Conservation (phyloP, 2,888 invertebrate genomes). For the Calameuta filiformis region DNA sequence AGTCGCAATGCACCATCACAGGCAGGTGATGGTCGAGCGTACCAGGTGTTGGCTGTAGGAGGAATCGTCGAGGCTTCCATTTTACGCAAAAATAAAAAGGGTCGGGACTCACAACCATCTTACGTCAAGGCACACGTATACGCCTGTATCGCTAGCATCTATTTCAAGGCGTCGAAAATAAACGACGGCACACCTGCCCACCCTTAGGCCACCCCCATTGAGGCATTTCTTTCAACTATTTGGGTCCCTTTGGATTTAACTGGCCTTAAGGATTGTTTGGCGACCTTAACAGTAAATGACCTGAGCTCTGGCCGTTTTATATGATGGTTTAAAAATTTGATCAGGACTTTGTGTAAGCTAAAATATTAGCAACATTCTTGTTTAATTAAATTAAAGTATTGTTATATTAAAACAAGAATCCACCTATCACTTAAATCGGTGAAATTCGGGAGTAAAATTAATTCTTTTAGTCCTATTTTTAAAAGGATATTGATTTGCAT, state of each 20-base stretch:
- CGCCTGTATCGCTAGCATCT: slow-evolving; percentile 21
- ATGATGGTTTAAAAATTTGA: background rate
- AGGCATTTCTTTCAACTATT: slow-evolving; percentile 14
- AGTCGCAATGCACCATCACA: background rate
- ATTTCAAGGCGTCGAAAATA: background rate
- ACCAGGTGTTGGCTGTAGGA: slow-evolving; percentile 34
- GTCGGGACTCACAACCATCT: slow-evolving; percentile 13
- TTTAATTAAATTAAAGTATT: background rate
- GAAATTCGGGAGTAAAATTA: background rate
- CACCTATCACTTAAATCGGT: background rate
- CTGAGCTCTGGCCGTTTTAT: background rate
- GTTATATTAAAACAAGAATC: background rate
- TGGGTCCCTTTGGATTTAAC: slow-evolving; percentile 6
- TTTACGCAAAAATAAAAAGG: slow-evolving; percentile 30
- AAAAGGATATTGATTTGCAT: background rate
- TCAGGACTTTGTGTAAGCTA: background rate
- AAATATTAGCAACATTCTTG: background rate
- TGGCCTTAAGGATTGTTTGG: background rate
- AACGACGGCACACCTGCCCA: slow-evolving; percentile 32
- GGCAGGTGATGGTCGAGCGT: background rate
- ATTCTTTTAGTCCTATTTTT: background rate
- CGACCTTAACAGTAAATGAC: background rate
- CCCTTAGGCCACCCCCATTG: slow-evolving; percentile 27
- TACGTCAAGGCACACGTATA: slow-evolving; percentile 3
- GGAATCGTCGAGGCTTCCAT: slow-evolving; percentile 27